Evolutionary conservation across 2,888 invertebrate genomes (phyloP).

Genomic region (Gandaritis pyraliata): DNA sequence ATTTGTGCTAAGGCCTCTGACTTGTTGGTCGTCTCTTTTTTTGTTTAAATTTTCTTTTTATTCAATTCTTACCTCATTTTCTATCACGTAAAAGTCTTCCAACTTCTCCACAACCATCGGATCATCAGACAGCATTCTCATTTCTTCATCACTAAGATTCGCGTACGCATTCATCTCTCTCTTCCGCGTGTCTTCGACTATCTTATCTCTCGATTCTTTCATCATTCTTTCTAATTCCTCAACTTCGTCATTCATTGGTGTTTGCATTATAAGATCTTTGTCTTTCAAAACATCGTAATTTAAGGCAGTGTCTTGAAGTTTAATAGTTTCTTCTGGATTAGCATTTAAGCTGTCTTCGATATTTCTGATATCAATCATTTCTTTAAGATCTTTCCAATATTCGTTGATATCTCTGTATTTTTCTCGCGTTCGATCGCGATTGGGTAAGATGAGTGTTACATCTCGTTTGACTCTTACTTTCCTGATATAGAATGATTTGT

Average conservation of each 20-base stretch:
- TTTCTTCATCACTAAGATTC: constrained; percentile 58
- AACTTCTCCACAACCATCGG: constrained; percentile 56
- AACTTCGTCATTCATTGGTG: constrained; percentile 30
- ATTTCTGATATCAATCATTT: constrained; percentile 48
- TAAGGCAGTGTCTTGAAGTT: constrained; percentile 22
- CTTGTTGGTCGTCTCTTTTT: too few species aligned
- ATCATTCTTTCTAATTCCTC: constrained; percentile 36
- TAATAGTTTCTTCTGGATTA: constrained; percentile 33
- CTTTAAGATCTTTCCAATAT: constrained; percentile 35
- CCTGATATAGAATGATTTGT: constrained; percentile 85
- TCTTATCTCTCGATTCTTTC: constrained; percentile 37
- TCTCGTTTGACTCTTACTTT: constrained; percentile 52
- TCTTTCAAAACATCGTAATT: constrained; percentile 43
- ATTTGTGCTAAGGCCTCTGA: too few species aligned
- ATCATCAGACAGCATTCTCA: constrained; percentile 70
- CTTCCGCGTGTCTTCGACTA: constrained; percentile 43
- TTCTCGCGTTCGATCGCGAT: constrained; percentile 24
- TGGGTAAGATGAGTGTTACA: constrained; percentile 18
- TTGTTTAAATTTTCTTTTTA: too few species aligned
- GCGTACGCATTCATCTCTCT: constrained; percentile 45
- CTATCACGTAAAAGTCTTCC: constrained; percentile 59
- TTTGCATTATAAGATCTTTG: constrained; percentile 35
- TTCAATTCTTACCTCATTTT: constrained; percentile 70
- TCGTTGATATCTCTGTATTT: constrained; percentile 38
- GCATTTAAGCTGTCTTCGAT: constrained; percentile 34